phyloP scores from a whole-genome alignment of 1,140 invertebrate genomes.

The Drosophila sproati region DNA sequence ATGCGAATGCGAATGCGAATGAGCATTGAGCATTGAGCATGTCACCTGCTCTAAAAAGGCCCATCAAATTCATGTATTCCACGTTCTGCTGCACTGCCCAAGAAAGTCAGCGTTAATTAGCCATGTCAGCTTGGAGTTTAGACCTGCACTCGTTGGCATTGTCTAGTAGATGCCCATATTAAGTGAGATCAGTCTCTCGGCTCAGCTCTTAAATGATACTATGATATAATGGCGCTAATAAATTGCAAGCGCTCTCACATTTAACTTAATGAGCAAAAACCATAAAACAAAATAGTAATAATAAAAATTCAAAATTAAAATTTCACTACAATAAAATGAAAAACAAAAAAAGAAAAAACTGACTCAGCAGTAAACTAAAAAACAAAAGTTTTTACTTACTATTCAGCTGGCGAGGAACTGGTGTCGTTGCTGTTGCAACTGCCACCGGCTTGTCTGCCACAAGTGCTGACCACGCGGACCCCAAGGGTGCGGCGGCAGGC shows the following conservation, averaged over 20 bases:
- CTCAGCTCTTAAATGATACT: background rate
- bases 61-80: constrained; percentile 11
- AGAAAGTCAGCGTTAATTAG: constrained; percentile 51
- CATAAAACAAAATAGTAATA: background rate
- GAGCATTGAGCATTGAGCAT: constrained; percentile 18
- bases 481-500: constrained; percentile 30
- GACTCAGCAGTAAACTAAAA: constrained; percentile 22
- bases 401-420: constrained; percentile 62
- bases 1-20: too few relatives aligned
- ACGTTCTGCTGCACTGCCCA: constrained; percentile 69
- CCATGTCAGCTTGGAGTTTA: background rate
- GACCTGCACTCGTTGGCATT: too few relatives aligned
- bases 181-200: background rate
- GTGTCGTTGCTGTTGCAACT: constrained; percentile 12
- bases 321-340: constrained; percentile 76
- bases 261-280: constrained; percentile 72
- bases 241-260: constrained; percentile 63
- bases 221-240: constrained; percentile 71
- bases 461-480: constrained; percentile 20
- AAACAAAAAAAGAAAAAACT: constrained; percentile 33
- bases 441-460: constrained; percentile 15
- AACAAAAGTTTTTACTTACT: constrained; percentile 60
- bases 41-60: constrained; percentile 49
- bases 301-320: background rate
- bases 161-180: background rate